Conservation (phyloP, 2,888 invertebrate genomes). For the Anthophora plumipes region DNA sequence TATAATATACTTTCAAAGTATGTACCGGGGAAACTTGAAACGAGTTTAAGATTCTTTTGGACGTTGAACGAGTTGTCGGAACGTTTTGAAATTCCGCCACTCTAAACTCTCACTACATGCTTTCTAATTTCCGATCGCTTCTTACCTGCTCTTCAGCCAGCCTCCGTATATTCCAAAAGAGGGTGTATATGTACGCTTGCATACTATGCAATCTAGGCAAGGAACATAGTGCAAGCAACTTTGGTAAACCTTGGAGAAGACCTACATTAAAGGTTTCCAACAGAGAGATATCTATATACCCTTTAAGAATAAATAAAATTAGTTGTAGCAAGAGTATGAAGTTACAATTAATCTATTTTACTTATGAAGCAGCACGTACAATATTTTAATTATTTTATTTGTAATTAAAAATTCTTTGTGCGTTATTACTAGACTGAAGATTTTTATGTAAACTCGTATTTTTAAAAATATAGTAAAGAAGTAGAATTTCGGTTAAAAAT, state of each 20-base stretch:
- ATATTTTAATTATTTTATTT: no score
- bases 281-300: constrained; percentile 43
- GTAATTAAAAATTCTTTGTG: not conserved
- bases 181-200: constrained; percentile 30
- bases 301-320: constrained; percentile 44
- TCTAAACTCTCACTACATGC: constrained; percentile 68
- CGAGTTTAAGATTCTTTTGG: constrained; percentile 69
- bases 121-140: constrained; percentile 78
- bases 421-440: no score
- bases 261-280: constrained; percentile 62
- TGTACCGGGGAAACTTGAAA: constrained; percentile 52
- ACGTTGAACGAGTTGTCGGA: constrained; percentile 62
- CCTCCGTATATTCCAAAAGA: constrained; percentile 50
- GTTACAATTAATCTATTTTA: not conserved
- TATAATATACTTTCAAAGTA: constrained; percentile 2
- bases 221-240: constrained; percentile 61
- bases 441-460: no score
- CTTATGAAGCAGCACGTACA: no score
- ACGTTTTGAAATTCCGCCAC: constrained; percentile 70
- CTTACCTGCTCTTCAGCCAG: constrained; percentile 53
- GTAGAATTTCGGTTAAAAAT: no score
- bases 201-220: constrained; percentile 64
- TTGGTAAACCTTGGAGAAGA: constrained; percentile 67
- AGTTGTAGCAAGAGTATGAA: not conserved
- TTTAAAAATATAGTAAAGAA: no score